These are phyloP conservation scores for Microcebus tavaratra DNA, from an alignment of 2,113 vertebrate genomes.

Conservation along the genomic window DNA sequence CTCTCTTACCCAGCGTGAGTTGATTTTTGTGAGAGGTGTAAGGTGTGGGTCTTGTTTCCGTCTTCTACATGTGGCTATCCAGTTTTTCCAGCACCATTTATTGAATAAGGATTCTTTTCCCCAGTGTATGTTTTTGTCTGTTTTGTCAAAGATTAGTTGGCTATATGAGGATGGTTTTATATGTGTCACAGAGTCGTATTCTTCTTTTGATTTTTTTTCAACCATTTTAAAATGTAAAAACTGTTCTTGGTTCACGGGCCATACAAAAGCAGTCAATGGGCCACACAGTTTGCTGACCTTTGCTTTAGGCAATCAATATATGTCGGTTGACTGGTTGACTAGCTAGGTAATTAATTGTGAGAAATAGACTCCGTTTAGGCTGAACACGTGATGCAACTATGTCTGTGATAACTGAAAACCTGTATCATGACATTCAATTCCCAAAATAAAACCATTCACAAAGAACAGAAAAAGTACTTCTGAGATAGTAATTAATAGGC, in stretches of 20 bases:
- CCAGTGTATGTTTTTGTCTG: no score
- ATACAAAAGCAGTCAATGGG: background rate
- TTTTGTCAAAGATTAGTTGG: no score
- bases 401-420: background rate
- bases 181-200: background rate
- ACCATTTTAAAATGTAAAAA: background rate
- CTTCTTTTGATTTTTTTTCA: background rate
- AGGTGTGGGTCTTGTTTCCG: no score
- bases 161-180: background rate
- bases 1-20: no score
- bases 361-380: slow-evolving; percentile 25
- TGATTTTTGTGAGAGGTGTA: no score
- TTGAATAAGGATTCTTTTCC: no score
- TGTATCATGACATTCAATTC: slow-evolving; percentile 4
- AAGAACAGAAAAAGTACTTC: slow-evolving; percentile 10
- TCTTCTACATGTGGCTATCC: no score
- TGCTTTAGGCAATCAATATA: background rate
- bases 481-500: slow-evolving; percentile 18
- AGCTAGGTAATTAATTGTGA: background rate
- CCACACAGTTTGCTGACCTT: background rate
- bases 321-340: background rate
- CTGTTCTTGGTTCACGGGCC: background rate
- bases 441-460: slow-evolving; percentile 50
- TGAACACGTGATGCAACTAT: background rate
- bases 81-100: no score